Evolutionary conservation across 2,113 vertebrate genomes (phyloP), one percentile per base, ranked within the genome.

Genomic region (Mionectes macconnelli): DNA sequence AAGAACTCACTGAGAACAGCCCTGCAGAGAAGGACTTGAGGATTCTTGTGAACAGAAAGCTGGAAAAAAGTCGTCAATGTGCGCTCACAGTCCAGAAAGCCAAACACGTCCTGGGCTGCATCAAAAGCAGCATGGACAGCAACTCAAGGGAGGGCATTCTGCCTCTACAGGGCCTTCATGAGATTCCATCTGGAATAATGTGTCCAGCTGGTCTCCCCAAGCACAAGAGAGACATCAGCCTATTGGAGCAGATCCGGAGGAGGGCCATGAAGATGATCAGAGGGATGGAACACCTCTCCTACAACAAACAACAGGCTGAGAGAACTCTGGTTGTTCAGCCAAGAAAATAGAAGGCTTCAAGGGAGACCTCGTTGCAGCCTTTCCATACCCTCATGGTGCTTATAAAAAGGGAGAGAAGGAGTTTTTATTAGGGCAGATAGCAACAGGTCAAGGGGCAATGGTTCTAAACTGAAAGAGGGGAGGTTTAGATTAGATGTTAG

Each of bases 51-150:
- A 25, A 56, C 15, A 23, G 22, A 69, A 28, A 69, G 12, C 6
- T 49, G n/a, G 40, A 69, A 31, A 20, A 16, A 42, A 69, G 40
- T 7, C 0, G 0, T 22, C 35, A 33, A 19, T 28, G 49, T 20
- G 55, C 5, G 7, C 21, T 62, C 8, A 12, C 6, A 62, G 47
- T 14, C 30, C 30, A 76, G n/a, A 89, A 62, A 25, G 30, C 40
- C 70, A 90, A 69, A 62, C 30, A 40, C 40, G 49, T 19, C 12
- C 25, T 55, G 62, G 53, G 30, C 55, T 69, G 24, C n/a, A 69
- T 31, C 62, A 40, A 62, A 53, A 83, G 40, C 39, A 62, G 53
- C 24, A 35, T 31, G 18, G 52, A 31, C 79, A 76, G 55, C 55
- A 42, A 49, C 17, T 27, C 30, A 40, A 33, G 40, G 35, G 30